Conservation (phyloP, 2,888 invertebrate species). For the Tiphia femorata region DNA sequence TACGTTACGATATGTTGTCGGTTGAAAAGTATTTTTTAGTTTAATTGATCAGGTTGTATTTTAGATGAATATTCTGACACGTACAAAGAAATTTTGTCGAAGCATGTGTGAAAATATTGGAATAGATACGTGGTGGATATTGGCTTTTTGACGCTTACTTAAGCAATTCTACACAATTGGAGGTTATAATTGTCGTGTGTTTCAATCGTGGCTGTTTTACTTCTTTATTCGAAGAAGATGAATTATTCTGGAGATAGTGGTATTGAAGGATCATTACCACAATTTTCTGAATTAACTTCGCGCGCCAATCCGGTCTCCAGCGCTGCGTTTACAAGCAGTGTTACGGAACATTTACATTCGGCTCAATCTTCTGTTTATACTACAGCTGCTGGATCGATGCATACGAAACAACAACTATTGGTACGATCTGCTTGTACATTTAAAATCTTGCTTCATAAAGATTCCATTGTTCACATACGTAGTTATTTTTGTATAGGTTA, state of each 20-base stretch:
- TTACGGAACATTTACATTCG: conserved; percentile 44
- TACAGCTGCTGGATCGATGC: conserved; percentile 48
- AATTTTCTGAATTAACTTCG: conserved; percentile 61
- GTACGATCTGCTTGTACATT: conserved; percentile 7
- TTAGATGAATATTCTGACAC: conserved; percentile 5
- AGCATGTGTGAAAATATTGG: conserved; percentile 23
- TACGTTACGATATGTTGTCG: conserved; percentile 41
- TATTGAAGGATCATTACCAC: conserved; percentile 58
- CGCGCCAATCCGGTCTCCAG: conserved; percentile 44
- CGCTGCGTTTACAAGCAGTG: conserved; percentile 12
- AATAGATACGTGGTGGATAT: conserved; percentile 14
- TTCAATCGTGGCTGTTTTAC: not conserved
- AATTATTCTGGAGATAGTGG: conserved; percentile 57
- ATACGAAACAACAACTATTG: conserved; percentile 54
- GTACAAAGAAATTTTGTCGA: not conserved
- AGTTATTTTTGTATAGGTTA: conserved; percentile 44
- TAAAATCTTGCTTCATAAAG: no score
- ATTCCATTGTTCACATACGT: no score
- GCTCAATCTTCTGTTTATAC: conserved; percentile 56
- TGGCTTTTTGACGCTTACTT: conserved; percentile 6
- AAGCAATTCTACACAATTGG: conserved; percentile 17
- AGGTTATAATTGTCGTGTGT: conserved; percentile 36
- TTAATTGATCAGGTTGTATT: conserved; percentile 34
- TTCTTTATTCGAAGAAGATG: conserved; percentile 45
- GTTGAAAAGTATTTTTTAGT: conserved; percentile 38